Percentiles rank a stretch among this genome's conserved stretches.
Evolutionary conservation across 1,140 invertebrate species (phyloP).

Genomic region (Heterodera carotae): DNA sequence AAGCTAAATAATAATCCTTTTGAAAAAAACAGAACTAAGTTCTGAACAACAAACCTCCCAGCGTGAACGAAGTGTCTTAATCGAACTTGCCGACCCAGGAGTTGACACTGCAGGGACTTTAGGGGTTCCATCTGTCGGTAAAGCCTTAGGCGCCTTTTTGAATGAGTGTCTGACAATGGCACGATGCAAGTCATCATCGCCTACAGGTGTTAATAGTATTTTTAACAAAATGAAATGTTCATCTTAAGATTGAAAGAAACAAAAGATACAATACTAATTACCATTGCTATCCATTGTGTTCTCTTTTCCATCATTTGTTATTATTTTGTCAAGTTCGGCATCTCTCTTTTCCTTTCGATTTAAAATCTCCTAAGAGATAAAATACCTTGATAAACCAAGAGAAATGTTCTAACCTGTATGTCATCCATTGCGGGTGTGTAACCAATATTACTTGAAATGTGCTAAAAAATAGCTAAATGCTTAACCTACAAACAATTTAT

Average conservation of each 20-base stretch:
- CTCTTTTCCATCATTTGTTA: not conserved
- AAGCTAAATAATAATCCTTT: constrained; percentile 24
- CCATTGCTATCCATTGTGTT: not conserved
- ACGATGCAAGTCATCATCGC: not conserved
- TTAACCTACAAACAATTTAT: not conserved
- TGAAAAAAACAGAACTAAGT: constrained; percentile 1
- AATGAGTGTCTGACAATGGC: not conserved
- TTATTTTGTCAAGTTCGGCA: constrained; percentile 14
- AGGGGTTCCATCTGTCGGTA: not conserved
- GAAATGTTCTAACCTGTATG: constrained; percentile 9
- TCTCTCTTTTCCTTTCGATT: constrained; percentile 17
- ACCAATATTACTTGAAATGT: not conserved
- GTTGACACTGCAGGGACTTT: not conserved
- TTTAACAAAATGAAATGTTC: not conserved
- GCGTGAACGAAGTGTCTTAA: constrained; percentile 27
- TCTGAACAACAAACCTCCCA: constrained; percentile 25
- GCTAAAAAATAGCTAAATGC: not conserved
- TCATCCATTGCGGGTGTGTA: not conserved
- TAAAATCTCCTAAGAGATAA: constrained; percentile 15
- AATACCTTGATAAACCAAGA: constrained; percentile 22
- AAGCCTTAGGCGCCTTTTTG: not conserved
- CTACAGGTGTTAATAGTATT: not conserved
- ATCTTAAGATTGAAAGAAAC: not conserved
- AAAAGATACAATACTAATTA: not conserved
- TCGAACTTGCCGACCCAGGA: constrained; percentile 14